Percentiles rank a stretch among this genome's conserved stretches.
Evolutionary conservation across 2,888 invertebrate genomes (phyloP).

Genomic region (Criorhina ranunculi): DNA sequence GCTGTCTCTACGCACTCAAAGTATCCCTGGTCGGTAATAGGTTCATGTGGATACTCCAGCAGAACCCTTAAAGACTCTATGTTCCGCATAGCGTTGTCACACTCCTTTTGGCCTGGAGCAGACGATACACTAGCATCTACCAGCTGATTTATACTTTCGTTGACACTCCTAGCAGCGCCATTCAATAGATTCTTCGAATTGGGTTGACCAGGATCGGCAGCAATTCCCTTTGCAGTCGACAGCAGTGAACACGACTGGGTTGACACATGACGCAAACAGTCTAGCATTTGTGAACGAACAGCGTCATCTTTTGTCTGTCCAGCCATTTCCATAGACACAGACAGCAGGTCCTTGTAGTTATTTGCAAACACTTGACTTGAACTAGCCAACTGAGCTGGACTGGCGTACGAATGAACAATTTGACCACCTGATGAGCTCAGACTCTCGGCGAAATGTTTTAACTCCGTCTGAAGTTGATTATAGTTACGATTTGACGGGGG

Average conservation of each 20-base stretch:
- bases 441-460: conserved; percentile 93
- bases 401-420: conserved; percentile 91
- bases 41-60: conserved; percentile 93
- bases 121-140: conserved; percentile 90
- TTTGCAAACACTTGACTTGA: conserved; percentile 91
- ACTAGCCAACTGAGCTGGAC: conserved; percentile 89
- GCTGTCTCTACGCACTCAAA: conserved; percentile 97
- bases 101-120: conserved; percentile 98
- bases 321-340: conserved; percentile 93
- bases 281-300: conserved; percentile 92
- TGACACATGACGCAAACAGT: conserved; percentile 94
- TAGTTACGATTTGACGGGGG: conserved; percentile 90
- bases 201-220: conserved; percentile 94
- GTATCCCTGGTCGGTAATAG: conserved; percentile 94
- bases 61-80: conserved; percentile 94
- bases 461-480: conserved; percentile 92
- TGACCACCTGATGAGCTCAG: conserved; percentile 93
- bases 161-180: conserved; percentile 94
- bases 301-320: conserved; percentile 92
- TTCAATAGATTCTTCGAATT: conserved; percentile 95
- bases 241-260: conserved; percentile 94
- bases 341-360: conserved; percentile 91
- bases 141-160: conserved; percentile 95
- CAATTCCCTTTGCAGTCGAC: conserved; percentile 94
- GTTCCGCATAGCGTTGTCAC: conserved; percentile 96